Evolutionary conservation across 2,113 vertebrate species (phyloP).

Genomic region (Dipodomys ordii): DNA sequence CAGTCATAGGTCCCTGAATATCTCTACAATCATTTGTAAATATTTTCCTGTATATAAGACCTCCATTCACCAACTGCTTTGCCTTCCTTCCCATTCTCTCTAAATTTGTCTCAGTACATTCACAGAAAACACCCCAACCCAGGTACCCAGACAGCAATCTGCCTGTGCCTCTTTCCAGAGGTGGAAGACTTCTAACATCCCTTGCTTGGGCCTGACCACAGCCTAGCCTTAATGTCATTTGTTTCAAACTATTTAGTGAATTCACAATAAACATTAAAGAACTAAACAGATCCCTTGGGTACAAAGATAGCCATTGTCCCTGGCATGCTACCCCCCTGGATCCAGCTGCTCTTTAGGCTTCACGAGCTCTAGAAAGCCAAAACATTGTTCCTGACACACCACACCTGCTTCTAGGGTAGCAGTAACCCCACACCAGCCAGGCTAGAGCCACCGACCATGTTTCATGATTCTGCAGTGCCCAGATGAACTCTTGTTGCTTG

Average conservation of each 20-base stretch:
- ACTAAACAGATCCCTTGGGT: slow-evolving; percentile 74
- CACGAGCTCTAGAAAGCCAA: slow-evolving; percentile 84
- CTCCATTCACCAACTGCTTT: not conserved
- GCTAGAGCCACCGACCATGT: slow-evolving; percentile 72
- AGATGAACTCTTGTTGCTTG: slow-evolving; percentile 87
- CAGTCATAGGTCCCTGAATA: not conserved
- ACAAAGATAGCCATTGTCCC: slow-evolving; percentile 82
- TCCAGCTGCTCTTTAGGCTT: slow-evolving; percentile 82
- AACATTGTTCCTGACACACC: slow-evolving; percentile 81
- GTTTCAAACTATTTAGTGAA: slow-evolving; percentile 81
- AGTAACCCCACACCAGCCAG: slow-evolving; percentile 83
- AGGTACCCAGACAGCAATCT: not conserved
- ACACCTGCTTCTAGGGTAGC: slow-evolving; percentile 82
- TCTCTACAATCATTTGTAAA: not conserved
- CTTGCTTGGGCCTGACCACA: not conserved
- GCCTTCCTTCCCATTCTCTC: not conserved
- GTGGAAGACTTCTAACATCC: not conserved
- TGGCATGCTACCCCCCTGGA: slow-evolving; percentile 75
- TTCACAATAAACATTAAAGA: slow-evolving; percentile 81
- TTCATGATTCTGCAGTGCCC: slow-evolving; percentile 84
- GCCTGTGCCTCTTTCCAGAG: not conserved
- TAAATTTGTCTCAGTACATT: not conserved
- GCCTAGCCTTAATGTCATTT: slow-evolving; percentile 66
- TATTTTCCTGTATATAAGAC: not conserved
- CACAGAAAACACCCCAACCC: not conserved